Percentiles rank a stretch among this genome's conserved stretches.
Conservation (phyloP, 2,888 invertebrate species). For the Leptinotarsa rubiginosa region DNA sequence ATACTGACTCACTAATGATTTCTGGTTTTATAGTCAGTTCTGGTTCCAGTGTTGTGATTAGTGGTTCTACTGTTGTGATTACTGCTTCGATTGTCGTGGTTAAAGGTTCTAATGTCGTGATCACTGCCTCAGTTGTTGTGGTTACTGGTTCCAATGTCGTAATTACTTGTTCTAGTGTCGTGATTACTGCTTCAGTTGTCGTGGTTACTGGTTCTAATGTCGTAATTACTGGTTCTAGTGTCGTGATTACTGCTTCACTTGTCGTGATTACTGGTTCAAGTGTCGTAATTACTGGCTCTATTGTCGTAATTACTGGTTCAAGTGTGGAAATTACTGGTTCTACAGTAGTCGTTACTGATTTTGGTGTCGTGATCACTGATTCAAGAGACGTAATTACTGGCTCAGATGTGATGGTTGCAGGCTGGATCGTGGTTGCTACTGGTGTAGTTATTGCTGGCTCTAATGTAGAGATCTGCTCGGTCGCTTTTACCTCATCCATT, state of each 20-base stretch:
- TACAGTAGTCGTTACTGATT: neutral
- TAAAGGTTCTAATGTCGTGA: slow-evolving; percentile 12
- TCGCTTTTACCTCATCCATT: neutral
- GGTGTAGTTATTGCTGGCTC: neutral
- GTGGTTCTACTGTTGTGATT: slow-evolving; percentile 21
- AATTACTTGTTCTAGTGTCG: slow-evolving; percentile 10
- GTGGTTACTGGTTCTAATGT: neutral
- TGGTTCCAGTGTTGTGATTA: slow-evolving; percentile 20
- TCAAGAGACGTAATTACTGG: neutral
- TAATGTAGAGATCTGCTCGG: neutral
- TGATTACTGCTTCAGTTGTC: neutral
- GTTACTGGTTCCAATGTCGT: slow-evolving; percentile 1
- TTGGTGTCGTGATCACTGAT: slow-evolving; percentile 16
- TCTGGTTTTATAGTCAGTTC: neutral
- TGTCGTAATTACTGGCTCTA: slow-evolving; percentile 26
- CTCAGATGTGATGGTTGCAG: neutral
- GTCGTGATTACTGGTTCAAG: neutral
- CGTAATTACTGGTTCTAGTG: slow-evolving; percentile 12
- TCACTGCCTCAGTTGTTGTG: neutral
- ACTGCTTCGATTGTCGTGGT: slow-evolving; percentile 9
- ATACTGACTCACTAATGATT: slow-evolving; percentile 27
- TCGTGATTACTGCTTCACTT: neutral
- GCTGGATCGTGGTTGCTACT: neutral
- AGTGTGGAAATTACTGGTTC: neutral
- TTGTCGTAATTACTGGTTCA: neutral